Evolutionary conservation across 2,888 invertebrate species (phyloP).

Genomic region (Hypolimnas misippus): DNA sequence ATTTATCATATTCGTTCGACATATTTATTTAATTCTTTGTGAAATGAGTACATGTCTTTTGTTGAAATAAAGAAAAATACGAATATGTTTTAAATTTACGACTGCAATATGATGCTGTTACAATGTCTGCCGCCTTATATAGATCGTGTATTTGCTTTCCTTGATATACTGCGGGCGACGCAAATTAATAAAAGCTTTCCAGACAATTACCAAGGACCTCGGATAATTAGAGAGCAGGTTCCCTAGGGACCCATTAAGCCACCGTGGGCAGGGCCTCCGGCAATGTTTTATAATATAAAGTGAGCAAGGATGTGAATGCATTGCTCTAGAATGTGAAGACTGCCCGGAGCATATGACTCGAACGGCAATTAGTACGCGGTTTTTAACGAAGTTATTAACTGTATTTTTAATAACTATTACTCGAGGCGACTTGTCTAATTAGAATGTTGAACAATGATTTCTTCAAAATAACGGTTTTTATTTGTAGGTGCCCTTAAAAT

Average conservation of each 20-base stretch:
- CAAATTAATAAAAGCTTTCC: conserved; percentile 41
- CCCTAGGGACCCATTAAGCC: conserved; percentile 40
- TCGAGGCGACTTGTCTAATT: conserved; percentile 63
- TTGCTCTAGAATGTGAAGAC: conserved; percentile 41
- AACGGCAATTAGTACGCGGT: conserved; percentile 44
- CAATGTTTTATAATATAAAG: conserved; percentile 36
- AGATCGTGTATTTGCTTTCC: conserved; percentile 31
- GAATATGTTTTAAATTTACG: conserved; percentile 16
- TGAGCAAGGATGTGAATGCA: conserved; percentile 39
- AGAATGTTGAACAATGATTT: conserved; percentile 52
- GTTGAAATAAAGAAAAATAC: not conserved
- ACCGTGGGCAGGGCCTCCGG: conserved; percentile 34
- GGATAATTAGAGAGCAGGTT: conserved; percentile 41
- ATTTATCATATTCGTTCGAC: not conserved
- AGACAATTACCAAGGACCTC: conserved; percentile 37
- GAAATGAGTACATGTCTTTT: not conserved
- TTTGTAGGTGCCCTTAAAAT: conserved; percentile 34
- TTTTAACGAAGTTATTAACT: conserved; percentile 54
- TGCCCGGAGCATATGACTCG: conserved; percentile 37
- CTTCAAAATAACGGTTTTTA: conserved; percentile 65
- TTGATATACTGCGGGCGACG: conserved; percentile 34
- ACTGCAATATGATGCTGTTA: conserved; percentile 14
- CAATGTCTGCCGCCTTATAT: conserved; percentile 23
- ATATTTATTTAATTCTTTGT: not conserved
- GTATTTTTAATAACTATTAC: conserved; percentile 53